Base-by-base conservation (phyloP, 2,888 invertebrate genomes). In the Mythimna loreyi region DNA sequence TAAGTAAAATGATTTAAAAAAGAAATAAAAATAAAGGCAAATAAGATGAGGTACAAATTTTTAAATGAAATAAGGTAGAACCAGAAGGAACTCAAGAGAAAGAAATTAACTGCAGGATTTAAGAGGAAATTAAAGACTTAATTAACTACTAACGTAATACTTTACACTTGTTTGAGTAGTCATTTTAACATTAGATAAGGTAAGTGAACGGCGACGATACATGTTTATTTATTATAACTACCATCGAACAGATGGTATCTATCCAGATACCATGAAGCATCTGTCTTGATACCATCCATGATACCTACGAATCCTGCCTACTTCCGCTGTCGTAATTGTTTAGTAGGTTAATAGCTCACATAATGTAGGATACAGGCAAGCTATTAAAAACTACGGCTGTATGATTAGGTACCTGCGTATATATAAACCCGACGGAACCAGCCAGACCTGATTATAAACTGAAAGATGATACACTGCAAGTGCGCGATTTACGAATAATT, bases 341-440 rank as follows among this genome's bases (percentile, higher is more conserved):
- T 60, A 69, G 33, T 80, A 70, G 82, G 82, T 78, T 81, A 78
- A 72, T 81, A 78, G 79, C 61, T 67, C 79, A 70, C 40, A 78
- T 53, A 62, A 73, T 55, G 49, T 61, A 64, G 66, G 52, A 70
- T 78, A 52, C 56, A 79, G 50, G 25, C 64, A 69, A 62, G 68
- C 68, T 81, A 78, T 73, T 81, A 79, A 78, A 81, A 79, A 81
- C 72, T 60, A 66, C 49, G 52, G 49, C 81, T 66, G 58, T 58
- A 62, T 55, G 53, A 71, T 52, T 63, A n/a, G n/a, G n/a, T n/a
- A 77, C 65, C 72, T 65, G 76, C n/a, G 55, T 52, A 56, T 56
- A 63, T 52, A 45, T 50, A 65, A 63, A 64, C 19, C 21, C 45
- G 67, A 13, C 28, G 47, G 30, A 59, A 67, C 69, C 21, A 59